A percentile compares a stretch with the other conserved stretches of the same genome.
phyloP scores from a whole-genome alignment of 2,113 vertebrate species.

The Lipotes vexillifer region DNA sequence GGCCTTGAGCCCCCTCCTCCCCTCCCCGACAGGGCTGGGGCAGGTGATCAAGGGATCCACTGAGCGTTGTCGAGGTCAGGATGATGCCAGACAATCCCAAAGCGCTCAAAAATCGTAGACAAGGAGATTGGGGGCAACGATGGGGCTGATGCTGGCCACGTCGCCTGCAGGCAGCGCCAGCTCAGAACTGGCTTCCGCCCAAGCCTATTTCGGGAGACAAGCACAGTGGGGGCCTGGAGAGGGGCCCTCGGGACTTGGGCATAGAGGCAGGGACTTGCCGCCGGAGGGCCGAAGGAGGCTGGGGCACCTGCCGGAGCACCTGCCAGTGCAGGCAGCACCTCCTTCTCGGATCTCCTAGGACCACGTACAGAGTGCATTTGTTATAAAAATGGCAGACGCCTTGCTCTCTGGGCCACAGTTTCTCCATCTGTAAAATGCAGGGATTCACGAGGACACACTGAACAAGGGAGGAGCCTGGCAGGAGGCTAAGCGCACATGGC shows the following conservation, averaged over 20 bases:
- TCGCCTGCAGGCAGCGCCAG: constrained; percentile 85
- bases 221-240: neutral
- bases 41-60: constrained; percentile 69
- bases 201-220: constrained; percentile 75
- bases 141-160: constrained; percentile 77
- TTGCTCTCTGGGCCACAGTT: neutral
- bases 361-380: accelerated
- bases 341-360: neutral
- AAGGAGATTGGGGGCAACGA: constrained; percentile 82
- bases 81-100: constrained; percentile 84
- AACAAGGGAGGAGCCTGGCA: accelerated
- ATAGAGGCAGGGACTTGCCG: neutral
- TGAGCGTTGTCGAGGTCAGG: constrained; percentile 83
- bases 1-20: neutral
- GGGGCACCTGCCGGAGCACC: neutral
- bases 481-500: accelerated
- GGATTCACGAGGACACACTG: accelerated
- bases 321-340: neutral
- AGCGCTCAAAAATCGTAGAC: constrained; percentile 84
- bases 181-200: constrained; percentile 83
- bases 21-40: accelerated
- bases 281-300: accelerated
- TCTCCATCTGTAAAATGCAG: neutral
- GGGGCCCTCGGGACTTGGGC: no score
- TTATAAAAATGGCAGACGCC: neutral